Conservation (phyloP, 2,888 invertebrate species). For the Halictus quadricinctus region DNA sequence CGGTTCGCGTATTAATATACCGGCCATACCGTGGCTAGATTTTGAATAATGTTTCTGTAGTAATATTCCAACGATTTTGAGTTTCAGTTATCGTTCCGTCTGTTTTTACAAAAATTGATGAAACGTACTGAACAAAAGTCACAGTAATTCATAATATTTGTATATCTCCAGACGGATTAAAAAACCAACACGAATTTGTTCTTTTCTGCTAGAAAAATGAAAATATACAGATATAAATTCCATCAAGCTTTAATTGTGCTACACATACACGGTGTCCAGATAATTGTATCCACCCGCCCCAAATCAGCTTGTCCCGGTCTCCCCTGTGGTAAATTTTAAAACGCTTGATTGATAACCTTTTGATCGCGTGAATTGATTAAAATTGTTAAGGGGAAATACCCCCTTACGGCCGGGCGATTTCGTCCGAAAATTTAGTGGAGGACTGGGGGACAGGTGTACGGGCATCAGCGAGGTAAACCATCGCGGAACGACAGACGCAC, state of each 20-base stretch:
- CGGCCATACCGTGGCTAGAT: background rate
- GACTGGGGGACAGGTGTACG: background rate
- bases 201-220: no score
- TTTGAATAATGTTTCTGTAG: background rate
- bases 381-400: background rate
- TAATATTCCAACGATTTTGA: background rate
- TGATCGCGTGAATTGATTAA: background rate
- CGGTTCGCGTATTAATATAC: background rate
- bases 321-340: background rate
- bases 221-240: no score
- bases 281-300: no score
- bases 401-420: constrained; percentile 28
- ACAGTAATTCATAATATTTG: no score
- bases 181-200: no score
- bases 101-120: background rate
- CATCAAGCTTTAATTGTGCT: no score
- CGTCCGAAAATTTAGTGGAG: constrained; percentile 17
- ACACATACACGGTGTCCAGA: no score
- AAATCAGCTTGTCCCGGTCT: no score
- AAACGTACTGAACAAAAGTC: background rate
- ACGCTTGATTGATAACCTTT: background rate
- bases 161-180: no score
- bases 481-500: constrained; percentile 45
- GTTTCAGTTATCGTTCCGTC: background rate
- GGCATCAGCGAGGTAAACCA: constrained; percentile 32